These are phyloP conservation scores for Oxyruncus cristatus DNA, from an alignment of 2,113 vertebrate species.

Conservation along the genomic window DNA sequence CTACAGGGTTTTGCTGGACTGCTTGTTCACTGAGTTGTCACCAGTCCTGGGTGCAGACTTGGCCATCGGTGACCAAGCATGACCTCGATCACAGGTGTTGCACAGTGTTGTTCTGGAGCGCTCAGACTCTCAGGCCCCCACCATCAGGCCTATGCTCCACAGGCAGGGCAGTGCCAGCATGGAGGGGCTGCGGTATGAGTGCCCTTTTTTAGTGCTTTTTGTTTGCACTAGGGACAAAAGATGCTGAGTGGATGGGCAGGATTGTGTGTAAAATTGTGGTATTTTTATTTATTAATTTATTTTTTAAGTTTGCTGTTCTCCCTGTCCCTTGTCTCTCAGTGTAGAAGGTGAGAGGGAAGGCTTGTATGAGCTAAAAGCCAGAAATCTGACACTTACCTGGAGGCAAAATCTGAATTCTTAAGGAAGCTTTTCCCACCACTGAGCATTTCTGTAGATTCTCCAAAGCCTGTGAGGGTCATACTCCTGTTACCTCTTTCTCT, in stretches of 20 bases:
- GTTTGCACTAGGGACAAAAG: neutral
- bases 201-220: neutral
- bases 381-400: neutral
- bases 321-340: neutral
- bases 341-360: neutral
- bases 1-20: neutral
- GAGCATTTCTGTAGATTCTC: fast-evolving
- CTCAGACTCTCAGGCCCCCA: neutral
- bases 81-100: neutral
- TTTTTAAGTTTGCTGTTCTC: neutral
- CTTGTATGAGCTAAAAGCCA: neutral
- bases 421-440: neutral
- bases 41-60: neutral
- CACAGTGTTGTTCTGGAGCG: neutral
- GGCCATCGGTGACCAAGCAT: fast-evolving
- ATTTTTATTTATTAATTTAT: neutral
- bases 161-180: neutral
- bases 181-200: too few species aligned
- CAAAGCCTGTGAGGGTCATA: neutral
- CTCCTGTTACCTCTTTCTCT: neutral
- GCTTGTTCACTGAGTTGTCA: neutral
- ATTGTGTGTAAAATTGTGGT: neutral
- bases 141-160: neutral
- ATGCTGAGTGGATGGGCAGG: neutral
- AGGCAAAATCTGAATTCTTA: neutral